Evolutionary conservation across 2,113 vertebrate species (phyloP).

Genomic region (Calidris pugnax): DNA sequence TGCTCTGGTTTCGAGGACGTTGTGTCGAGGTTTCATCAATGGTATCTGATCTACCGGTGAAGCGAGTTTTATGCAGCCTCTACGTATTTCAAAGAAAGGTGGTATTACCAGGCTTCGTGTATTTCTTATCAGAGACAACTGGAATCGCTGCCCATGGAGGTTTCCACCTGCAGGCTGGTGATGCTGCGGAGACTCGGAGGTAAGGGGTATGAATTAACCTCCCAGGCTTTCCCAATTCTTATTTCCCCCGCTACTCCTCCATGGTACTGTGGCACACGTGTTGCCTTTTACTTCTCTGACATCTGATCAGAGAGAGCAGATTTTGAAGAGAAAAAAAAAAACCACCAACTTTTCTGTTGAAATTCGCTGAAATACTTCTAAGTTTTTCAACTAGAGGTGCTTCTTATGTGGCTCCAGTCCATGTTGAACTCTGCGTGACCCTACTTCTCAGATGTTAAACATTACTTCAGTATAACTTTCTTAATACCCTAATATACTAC

Average conservation of each 20-base stretch:
- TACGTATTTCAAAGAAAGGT: neutral
- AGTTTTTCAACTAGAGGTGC: neutral
- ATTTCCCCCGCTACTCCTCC: neutral
- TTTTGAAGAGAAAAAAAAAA: neutral
- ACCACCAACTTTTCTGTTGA: neutral
- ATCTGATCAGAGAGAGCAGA: neutral
- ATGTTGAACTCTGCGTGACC: neutral
- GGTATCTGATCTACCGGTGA: neutral
- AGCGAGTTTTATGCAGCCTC: neutral
- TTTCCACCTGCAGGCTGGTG: neutral
- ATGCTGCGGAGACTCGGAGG: neutral
- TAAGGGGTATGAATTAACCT: neutral
- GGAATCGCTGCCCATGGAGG: neutral
- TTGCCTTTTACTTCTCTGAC: neutral
- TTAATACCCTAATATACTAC: neutral
- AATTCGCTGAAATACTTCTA: neutral
- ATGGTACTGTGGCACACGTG: fast-evolving
- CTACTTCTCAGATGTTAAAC: neutral
- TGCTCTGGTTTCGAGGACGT: neutral
- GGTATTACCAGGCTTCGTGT: neutral
- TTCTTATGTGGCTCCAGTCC: neutral
- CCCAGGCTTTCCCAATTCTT: neutral
- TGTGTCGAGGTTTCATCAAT: neutral
- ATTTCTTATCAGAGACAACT: neutral
- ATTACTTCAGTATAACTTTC: neutral